Conservation (phyloP, 2,797 vertebrate genomes). For the Sebastes glaucus region DNA sequence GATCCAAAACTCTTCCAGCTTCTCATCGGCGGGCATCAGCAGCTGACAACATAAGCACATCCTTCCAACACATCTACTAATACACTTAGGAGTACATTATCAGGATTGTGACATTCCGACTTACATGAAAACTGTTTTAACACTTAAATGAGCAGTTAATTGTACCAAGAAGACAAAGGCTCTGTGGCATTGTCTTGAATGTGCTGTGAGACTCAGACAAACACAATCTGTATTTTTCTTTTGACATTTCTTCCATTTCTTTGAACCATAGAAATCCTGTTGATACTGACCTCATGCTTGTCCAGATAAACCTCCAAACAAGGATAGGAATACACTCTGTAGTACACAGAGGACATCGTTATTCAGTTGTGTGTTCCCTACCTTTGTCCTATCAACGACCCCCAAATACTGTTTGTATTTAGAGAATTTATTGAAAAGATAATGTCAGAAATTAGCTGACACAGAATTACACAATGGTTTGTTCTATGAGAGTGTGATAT, state of each 20-base stretch:
- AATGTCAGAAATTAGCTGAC: accelerated
- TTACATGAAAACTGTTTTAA: neutral
- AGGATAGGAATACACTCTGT: constrained; percentile 93
- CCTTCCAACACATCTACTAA: constrained; percentile 3
- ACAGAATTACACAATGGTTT: neutral
- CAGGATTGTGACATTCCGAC: neutral
- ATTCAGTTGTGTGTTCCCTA: neutral
- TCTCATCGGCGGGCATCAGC: constrained; percentile 92
- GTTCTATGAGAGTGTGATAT: neutral
- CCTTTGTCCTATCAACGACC: neutral
- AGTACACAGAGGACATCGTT: constrained; percentile 48
- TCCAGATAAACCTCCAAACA: constrained; percentile 91
- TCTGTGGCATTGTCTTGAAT: neutral
- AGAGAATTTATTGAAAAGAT: neutral
- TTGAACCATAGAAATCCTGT: neutral
- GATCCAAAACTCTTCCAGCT: constrained; percentile 95
- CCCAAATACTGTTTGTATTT: neutral
- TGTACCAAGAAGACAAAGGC: neutral
- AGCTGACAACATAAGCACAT: constrained; percentile 80
- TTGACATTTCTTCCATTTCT: neutral
- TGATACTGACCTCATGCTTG: constrained; percentile 86
- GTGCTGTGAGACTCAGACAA: neutral
- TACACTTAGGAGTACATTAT: neutral
- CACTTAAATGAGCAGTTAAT: neutral
- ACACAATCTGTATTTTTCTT: neutral